Conservation (phyloP, 1,140 invertebrate species). For the Scaptomyza montana region DNA sequence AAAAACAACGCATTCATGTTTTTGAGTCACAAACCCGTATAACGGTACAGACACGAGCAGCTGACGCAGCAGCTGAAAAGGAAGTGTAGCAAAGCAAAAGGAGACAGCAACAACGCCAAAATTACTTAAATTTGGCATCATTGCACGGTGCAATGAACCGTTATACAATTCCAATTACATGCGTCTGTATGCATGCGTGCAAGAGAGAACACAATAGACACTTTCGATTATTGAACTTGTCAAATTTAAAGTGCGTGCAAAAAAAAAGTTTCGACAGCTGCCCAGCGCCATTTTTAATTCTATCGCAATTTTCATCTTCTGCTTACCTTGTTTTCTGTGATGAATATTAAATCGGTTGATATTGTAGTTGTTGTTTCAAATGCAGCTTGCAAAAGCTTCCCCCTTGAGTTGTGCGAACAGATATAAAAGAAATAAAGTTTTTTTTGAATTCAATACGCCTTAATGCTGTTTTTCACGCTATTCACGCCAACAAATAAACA, state of each 20-base stretch:
- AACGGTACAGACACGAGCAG: conserved; percentile 55
- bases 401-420: conserved; percentile 7
- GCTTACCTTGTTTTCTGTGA: conserved; percentile 34
- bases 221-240: conserved; percentile 79
- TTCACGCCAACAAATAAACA: conserved; percentile 10
- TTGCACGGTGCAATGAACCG: conserved; percentile 63
- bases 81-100: conserved; percentile 51
- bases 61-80: conserved; percentile 54
- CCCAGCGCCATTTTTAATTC: conserved; percentile 28
- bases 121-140: conserved; percentile 21
- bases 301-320: conserved; percentile 2
- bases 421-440: conserved; percentile 22
- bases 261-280: conserved; percentile 11
- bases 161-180: conserved; percentile 60
- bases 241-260: conserved; percentile 19
- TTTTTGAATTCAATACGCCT: conserved; percentile 24
- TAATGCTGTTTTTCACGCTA: conserved; percentile 15
- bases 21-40: conserved; percentile 74
- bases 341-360: conserved; percentile 5
- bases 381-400: conserved; percentile 41
- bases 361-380: conserved; percentile 32
- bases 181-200: conserved; percentile 19
- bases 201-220: conserved; percentile 53
- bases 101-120: conserved; percentile 34
- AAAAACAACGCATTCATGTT: conserved; percentile 17